These are phyloP conservation scores for Netelia fuscicornis DNA, from an alignment of 2,888 invertebrate species.

Conservation along the genomic window DNA sequence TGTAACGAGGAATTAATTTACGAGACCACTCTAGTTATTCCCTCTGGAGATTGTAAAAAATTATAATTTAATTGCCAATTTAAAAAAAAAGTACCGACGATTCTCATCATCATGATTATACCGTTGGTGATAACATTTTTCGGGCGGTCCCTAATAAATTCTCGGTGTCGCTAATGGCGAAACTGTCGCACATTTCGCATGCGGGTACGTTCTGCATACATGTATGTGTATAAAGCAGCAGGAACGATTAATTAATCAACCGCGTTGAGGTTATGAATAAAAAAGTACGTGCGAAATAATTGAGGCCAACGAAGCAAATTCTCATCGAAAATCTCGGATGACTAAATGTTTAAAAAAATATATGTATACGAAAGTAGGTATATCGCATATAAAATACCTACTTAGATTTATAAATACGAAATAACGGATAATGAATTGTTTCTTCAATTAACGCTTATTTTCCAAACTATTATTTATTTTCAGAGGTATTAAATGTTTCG, in stretches of 20 bases:
- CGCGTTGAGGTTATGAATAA: conserved; percentile 38
- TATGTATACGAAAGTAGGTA: not conserved
- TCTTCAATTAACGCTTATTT: too few relatives aligned
- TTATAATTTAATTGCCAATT: not conserved
- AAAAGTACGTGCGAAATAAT: conserved; percentile 22
- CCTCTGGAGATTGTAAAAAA: not conserved
- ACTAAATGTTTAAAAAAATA: not conserved
- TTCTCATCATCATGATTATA: not conserved
- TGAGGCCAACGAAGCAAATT: conserved; percentile 23
- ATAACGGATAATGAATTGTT: too few relatives aligned
- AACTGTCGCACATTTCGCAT: not conserved
- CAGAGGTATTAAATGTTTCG: too few relatives aligned
- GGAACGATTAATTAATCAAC: conserved; percentile 45
- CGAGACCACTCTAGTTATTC: too few relatives aligned
- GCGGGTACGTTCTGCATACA: not conserved
- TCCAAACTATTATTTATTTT: too few relatives aligned
- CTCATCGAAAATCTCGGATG: conserved; percentile 14
- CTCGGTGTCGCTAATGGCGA: not conserved
- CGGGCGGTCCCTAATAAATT: conserved; percentile 5
- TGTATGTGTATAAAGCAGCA: not conserved
- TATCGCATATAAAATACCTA: too few relatives aligned
- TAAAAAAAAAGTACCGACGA: not conserved
- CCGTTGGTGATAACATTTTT: conserved; percentile 1
- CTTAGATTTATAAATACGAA: too few relatives aligned
- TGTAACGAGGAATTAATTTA: too few relatives aligned